Base-by-base conservation (phyloP, 2,113 vertebrate species). In the Grammomys surdaster region DNA sequence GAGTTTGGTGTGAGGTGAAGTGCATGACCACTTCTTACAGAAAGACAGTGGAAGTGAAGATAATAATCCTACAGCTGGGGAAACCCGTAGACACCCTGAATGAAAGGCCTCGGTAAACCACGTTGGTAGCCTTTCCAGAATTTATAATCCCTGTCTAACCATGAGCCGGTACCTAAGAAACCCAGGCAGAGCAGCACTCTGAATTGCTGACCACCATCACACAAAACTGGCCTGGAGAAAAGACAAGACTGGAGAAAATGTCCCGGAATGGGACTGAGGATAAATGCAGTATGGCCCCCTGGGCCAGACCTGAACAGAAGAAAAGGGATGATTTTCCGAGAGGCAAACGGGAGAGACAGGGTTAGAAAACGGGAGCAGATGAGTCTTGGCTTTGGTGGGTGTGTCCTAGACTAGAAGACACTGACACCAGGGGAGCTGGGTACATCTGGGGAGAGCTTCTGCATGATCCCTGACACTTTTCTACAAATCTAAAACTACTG, bases 281-380 rank as follows among this genome's bases (percentile, higher is more conserved):
- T 26, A 72, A 84, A 88, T 0, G 43, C 40, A 65, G 85, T 65
- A 5, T 8, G 58, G 80, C 7, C 9, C 78, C 80, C 84, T 43
- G 80, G 84, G 67, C 8, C 14, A 84, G 51, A 54, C 56, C 86
- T 93, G 90, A 94, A 95, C 86, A 86, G 81, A 96, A 65, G 31
- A 73, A 93, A 72, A 63, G 65, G 10, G 7, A n/a, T n/a, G n/a
- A n/a, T n/a, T n/a, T n/a, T n/a, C 46, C n/a, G 78, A 91, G 58
- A 91, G 80, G 8, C 85, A 89, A 87, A 70, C 0, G 0, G 84
- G 65, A 13, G 46, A 78, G 26, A 19, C 14, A 14, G 3, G 75
- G 33, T 58, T 5, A 4, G 76, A 56, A 40, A 85, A 63, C 4
- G 72, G 33, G 63, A 65, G 70, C 54, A 43, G 40, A 7, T 0